A percentile compares a stretch with the other conserved stretches of the same genome.
These are phyloP conservation scores for Serinus canaria DNA, from an alignment of 2,113 vertebrate genomes.

Conservation along the genomic window DNA sequence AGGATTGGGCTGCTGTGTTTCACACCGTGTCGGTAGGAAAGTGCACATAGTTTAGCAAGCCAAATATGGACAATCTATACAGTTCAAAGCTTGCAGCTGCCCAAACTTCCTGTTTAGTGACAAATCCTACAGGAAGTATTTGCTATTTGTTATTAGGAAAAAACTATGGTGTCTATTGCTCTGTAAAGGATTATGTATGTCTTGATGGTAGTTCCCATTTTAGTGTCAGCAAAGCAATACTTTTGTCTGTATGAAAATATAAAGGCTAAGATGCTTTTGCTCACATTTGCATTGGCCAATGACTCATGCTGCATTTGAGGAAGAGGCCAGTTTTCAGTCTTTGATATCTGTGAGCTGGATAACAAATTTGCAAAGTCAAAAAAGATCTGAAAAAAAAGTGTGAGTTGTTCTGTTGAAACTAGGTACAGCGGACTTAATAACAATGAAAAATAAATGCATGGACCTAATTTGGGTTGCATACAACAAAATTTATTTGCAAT, in stretches of 20 bases:
- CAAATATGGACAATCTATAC: not conserved
- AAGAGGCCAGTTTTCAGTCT: not conserved
- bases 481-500: not conserved
- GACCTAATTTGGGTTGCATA: not conserved
- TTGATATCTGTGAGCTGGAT: not conserved
- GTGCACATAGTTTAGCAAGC: not conserved
- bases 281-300: not conserved
- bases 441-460: not conserved
- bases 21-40: not conserved
- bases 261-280: not conserved
- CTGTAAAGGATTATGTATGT: not conserved
- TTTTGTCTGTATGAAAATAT: constrained; percentile 28
- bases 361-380: not conserved
- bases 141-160: not conserved
- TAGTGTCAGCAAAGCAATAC: not conserved
- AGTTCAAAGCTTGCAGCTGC: not conserved
- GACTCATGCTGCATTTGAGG: not conserved
- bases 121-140: not conserved
- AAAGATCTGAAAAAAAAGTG: not conserved
- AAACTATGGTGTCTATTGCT: not conserved
- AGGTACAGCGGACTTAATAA: not conserved
- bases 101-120: not conserved
- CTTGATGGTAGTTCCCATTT: not conserved
- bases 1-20: not conserved
- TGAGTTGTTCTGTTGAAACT: not conserved